Evolutionary conservation across 2,113 vertebrate genomes (phyloP), one percentile per base, ranked within the genome.

Genomic region (Cathartes aura): DNA sequence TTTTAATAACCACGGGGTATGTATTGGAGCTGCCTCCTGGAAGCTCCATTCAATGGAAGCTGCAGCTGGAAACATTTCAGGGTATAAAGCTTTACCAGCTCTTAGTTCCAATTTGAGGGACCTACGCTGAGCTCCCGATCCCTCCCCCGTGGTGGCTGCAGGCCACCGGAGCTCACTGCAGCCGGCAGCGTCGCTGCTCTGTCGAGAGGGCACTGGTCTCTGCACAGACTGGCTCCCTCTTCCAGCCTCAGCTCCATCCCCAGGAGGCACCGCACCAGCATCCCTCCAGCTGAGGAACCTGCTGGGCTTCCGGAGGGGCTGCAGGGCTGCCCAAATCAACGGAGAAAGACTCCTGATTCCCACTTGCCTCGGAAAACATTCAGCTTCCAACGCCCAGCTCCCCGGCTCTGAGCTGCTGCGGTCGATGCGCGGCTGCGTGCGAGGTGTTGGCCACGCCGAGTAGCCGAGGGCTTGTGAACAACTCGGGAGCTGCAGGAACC

Each of bases 31-130:
- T 93, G 96, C 94, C 91, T 97, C 93, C 93, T 90, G 95, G 84
- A 97, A 94, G 87, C 82, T 91, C 50, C 58, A 76, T 87, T 96
- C 94, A 95, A 80, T 93, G 91, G 78, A 70, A 96, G 84, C 74
- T 87, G 87, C 95, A 97, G 95, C 94, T 97, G 95, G 94, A 96
- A 97, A 42, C 2, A 11, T 90, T 96, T 97, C 94, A 94, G 89
- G 67, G 48, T 73, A 81, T 58, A 70, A 95, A 95, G 81, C 67
- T 94, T 94, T 55, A 80, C 62, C 82, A 93, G 73, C 58, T 76
- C 76, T 40, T 84, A 3, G 73, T 42, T 93, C 89, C 86, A 91
- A 36, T 45, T 45, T 45, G 30, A 87, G 60, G 72, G 91, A 89
- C 91, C 94, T 94, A 93, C 38, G 6, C 18, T 13, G 87, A 94